phyloP scores from a whole-genome alignment of 2,888 invertebrate species.

The Lymantria dispar region DNA sequence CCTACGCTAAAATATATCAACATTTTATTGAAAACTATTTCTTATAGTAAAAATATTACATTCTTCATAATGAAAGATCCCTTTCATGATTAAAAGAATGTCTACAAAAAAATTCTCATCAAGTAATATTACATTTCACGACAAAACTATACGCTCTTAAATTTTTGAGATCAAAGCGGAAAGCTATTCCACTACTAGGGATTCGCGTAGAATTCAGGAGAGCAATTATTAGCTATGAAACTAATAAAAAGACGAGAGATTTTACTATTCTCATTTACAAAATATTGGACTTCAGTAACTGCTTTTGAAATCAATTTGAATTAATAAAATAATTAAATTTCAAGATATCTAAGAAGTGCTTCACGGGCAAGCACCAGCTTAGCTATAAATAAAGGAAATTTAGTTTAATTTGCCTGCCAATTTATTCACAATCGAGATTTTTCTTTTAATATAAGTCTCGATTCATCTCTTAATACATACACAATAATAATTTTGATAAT shows the following conservation, averaged over 20 bases:
- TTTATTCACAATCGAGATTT: too few relatives aligned
- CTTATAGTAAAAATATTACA: slow-evolving; percentile 8
- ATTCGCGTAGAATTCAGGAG: not conserved
- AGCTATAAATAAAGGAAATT: too few relatives aligned
- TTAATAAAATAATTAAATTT: too few relatives aligned
- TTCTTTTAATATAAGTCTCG: too few relatives aligned
- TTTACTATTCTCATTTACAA: not conserved
- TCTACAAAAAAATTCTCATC: slow-evolving; percentile 34
- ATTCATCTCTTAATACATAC: too few relatives aligned
- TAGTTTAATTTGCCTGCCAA: too few relatives aligned
- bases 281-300: not conserved
- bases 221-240: not conserved
- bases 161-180: slow-evolving; percentile 29
- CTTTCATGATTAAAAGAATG: slow-evolving; percentile 36
- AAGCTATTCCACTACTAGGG: slow-evolving; percentile 1
- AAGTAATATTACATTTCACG: slow-evolving; percentile 35
- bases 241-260: not conserved
- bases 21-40: not conserved
- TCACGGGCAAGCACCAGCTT: too few relatives aligned
- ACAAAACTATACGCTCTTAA: slow-evolving; percentile 26
- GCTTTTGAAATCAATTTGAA: too few relatives aligned
- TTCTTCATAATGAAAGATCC: slow-evolving; percentile 27
- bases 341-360: too few relatives aligned
- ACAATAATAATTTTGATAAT: too few relatives aligned
- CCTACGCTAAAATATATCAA: not conserved